Evolutionary conservation across 35 echinoderm and acorn worm genomes (phyloP).

Genomic region (Diadema setosum): DNA sequence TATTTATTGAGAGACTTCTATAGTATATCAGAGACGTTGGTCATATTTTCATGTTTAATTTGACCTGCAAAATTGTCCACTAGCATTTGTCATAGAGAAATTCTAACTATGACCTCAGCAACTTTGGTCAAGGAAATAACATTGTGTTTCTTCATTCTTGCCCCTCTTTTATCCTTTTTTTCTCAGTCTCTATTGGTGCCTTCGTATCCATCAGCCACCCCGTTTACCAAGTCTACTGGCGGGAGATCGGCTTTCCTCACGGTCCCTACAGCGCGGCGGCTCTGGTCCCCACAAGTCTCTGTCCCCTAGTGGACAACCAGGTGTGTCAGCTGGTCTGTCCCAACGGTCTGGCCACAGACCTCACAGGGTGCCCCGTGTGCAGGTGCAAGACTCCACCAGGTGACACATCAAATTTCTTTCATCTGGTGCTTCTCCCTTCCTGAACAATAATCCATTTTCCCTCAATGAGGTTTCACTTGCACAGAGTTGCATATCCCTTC

Average conservation of each 20-base stretch:
- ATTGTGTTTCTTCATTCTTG: no score
- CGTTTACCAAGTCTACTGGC: background rate
- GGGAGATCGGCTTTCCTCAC: background rate
- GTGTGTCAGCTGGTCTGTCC: background rate
- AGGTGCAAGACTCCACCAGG: background rate
- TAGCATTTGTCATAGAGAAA: no score
- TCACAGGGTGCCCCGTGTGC: background rate
- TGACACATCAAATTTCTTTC: background rate
- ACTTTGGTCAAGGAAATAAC: no score
- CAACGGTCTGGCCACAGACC: slow-evolving; percentile 4
- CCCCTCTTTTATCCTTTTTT: background rate
- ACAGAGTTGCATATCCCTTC: no score
- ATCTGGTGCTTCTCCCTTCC: no score
- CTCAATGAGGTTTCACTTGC: no score
- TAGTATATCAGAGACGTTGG: no score
- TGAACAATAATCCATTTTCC: no score
- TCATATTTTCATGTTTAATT: no score
- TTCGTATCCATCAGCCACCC: background rate
- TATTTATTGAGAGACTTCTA: no score
- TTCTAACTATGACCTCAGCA: no score
- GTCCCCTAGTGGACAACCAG: background rate
- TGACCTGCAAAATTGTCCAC: no score
- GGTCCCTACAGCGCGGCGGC: background rate
- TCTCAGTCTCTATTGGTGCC: background rate
- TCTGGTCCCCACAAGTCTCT: background rate